Percentiles rank a stretch among this genome's conserved stretches.
These are phyloP conservation scores for Rhynchotus rufescens DNA, from an alignment of 2,797 vertebrate genomes.

Conservation along the genomic window DNA sequence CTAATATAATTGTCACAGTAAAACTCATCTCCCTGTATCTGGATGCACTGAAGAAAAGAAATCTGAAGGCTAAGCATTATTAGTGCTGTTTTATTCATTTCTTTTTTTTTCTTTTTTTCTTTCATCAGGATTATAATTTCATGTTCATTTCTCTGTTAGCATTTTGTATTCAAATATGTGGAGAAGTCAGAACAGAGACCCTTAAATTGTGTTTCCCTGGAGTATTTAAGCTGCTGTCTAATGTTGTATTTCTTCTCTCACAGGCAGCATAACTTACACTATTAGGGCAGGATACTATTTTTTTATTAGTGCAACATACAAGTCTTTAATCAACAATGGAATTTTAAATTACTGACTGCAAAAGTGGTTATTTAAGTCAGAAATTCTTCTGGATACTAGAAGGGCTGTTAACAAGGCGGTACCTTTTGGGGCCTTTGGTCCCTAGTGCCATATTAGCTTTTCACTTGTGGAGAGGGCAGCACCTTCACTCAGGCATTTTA, in stretches of 20 bases:
- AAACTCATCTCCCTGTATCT: not conserved
- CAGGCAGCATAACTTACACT: not conserved
- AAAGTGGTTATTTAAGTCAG: not conserved
- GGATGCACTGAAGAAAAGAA: not conserved
- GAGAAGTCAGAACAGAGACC: not conserved
- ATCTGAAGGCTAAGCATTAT: not conserved
- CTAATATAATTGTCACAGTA: not conserved
- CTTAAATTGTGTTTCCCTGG: not conserved
- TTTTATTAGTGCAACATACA: not conserved
- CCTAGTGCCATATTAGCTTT: not conserved
- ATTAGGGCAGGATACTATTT: not conserved
- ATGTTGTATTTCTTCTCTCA: not conserved
- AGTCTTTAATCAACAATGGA: not conserved
- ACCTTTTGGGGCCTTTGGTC: not conserved
- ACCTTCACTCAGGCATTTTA: not conserved
- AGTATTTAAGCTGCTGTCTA: not conserved
- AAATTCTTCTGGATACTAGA: not conserved
- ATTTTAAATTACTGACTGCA: not conserved
- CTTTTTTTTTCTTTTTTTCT: not conserved
- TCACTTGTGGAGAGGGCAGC: not conserved
- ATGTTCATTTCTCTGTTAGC: not conserved
- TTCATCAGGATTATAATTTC: not conserved
- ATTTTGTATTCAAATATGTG: not conserved
- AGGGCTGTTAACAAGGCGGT: not conserved
- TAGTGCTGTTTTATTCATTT: not conserved